Base-by-base conservation (phyloP, 2,888 invertebrate species). In the Cerastoderma edule region DNA sequence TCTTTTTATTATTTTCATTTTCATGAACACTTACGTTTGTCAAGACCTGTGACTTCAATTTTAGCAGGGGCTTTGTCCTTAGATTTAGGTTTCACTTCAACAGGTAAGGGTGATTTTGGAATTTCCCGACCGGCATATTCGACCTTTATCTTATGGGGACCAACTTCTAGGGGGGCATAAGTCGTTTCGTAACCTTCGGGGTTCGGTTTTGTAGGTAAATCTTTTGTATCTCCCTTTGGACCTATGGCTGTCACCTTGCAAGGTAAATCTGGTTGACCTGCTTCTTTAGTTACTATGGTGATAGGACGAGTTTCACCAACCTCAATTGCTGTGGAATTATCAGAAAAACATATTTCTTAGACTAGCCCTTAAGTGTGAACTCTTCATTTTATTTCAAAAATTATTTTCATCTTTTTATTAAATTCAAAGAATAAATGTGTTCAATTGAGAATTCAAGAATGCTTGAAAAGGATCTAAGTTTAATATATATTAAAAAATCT, bases 201-300 rank as follows among this genome's bases (percentile, higher is more conserved):
- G 0, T 95, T 95, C 19, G 96, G 96, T 89, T 96, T 95, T 22
- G 96, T 95, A 87, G 96, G 96, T 1, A 96, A 96, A 90, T 96
- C 95, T 48, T 96, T 94, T 69, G 95, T 89, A 76, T 91, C 85
- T 5, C 92, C 91, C 67, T 85, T 87, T 2, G 92, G 92, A n/a
- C 87, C 87, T 28, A 75, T 83, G 8, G 92, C 91, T 35, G 86
- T 87, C 16, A 86, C 78, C 46, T 74, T 76, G 48, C 83, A 82
- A 19, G 86, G 83, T 8, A 74, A 75, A 44, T 84, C 83, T 10
- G 83, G 57, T 73, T 81, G 83, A 39, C 86, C 86, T 63, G 84
- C 19, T 87, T 85, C 39, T 32, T 68, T 74, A 0, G 80, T 80
- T 27, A 72, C 56, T n/a, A 83, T 72, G 19, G 72, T 50, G 33